Conservation (phyloP, 1,140 invertebrate genomes). For the Calosoma granatense region DNA sequence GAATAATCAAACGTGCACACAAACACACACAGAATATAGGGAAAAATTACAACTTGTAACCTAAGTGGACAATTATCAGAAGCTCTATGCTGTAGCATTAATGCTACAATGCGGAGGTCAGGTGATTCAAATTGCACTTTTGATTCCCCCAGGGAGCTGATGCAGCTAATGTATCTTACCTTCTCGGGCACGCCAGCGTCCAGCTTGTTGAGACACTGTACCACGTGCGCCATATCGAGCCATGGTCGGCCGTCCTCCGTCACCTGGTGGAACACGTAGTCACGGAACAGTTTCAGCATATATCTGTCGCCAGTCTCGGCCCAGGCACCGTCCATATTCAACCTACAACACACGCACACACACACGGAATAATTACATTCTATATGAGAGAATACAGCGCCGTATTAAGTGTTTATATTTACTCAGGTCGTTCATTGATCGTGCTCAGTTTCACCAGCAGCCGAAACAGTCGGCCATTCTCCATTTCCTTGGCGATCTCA, state of each 20-base stretch:
- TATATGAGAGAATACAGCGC: slow-evolving; percentile 6
- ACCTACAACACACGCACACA: slow-evolving; percentile 39
- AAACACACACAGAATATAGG: no score
- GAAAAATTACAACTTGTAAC: no score
- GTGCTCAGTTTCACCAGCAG: slow-evolving; percentile 83
- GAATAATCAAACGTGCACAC: no score
- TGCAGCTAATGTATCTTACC: no score
- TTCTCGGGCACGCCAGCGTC: slow-evolving; percentile 81
- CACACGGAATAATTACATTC: slow-evolving; percentile 7
- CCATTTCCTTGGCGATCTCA: slow-evolving; percentile 85
- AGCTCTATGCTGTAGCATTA: no score
- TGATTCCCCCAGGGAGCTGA: no score
- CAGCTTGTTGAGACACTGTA: slow-evolving; percentile 89
- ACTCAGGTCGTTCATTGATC: slow-evolving; percentile 91
- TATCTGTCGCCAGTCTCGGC: slow-evolving; percentile 95
- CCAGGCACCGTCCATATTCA: slow-evolving; percentile 89
- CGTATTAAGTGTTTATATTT: slow-evolving; percentile 24
- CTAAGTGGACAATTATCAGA: no score
- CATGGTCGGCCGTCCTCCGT: slow-evolving; percentile 86
- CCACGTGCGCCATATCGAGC: slow-evolving; percentile 91
- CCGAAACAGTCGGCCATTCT: slow-evolving; percentile 87
- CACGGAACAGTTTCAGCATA: slow-evolving; percentile 95
- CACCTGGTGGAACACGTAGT: slow-evolving; percentile 93
- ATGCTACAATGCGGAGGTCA: no score
- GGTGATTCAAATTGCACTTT: no score